Conservation (phyloP, 2,113 vertebrate species). For the Sceloporus undulatus region DNA sequence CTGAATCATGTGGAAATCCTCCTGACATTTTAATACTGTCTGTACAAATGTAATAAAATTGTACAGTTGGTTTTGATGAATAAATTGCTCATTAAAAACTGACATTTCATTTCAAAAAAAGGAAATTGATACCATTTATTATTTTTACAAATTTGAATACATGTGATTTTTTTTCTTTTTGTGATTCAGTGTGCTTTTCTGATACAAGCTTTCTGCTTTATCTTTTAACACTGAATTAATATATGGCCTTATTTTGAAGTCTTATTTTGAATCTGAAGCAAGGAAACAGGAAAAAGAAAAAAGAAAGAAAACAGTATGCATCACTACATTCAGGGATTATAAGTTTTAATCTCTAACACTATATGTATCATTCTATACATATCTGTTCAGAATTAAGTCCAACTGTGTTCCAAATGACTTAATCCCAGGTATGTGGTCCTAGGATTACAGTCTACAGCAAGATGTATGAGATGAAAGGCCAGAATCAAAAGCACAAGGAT, state of each 20-base stretch:
- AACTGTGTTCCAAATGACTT: not conserved
- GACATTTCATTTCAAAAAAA: constrained; percentile 41
- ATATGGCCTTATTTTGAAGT: not conserved
- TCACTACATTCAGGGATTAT: too few species aligned
- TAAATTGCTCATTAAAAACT: constrained; percentile 34
- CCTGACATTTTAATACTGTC: not conserved
- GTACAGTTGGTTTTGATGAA: not conserved
- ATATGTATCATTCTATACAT: not conserved
- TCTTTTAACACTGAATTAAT: constrained; percentile 33
- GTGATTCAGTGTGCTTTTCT: constrained; percentile 12
- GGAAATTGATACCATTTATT: constrained; percentile 14
- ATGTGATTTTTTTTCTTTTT: not conserved
- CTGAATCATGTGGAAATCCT: not conserved
- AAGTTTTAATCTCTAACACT: too few species aligned
- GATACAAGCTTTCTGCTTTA: not conserved
- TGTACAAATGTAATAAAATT: not conserved
- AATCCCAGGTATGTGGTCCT: not conserved
- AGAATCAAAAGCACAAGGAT: not conserved
- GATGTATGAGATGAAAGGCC: not conserved
- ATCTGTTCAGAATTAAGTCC: not conserved
- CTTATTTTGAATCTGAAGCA: not conserved
- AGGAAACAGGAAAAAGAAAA: not conserved
- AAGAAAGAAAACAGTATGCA: not conserved
- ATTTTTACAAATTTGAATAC: constrained; percentile 13
- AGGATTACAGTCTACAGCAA: not conserved